Percentiles rank a stretch among this genome's conserved stretches.
Conservation (phyloP, 1,140 invertebrate species). For the Bombus terrestris region DNA sequence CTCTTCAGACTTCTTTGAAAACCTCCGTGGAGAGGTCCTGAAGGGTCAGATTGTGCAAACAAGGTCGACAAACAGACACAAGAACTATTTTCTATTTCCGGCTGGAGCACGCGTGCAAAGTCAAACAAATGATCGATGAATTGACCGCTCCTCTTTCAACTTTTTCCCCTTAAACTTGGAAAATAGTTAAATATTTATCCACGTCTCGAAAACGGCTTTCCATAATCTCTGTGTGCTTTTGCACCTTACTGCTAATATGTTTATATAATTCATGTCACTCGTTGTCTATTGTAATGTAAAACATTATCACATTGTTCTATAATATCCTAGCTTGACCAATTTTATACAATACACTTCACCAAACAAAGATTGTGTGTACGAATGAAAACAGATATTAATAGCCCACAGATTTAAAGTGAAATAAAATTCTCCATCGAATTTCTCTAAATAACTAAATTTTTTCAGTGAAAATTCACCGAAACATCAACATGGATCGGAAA, state of each 20-base stretch:
- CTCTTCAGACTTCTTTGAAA: conserved; percentile 57
- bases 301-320: too few relatives aligned
- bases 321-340: too few relatives aligned
- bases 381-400: too few relatives aligned
- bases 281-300: too few relatives aligned
- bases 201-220: conserved; percentile 7
- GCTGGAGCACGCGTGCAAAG: conserved; percentile 59
- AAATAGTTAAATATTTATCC: conserved; percentile 33
- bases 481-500: background rate
- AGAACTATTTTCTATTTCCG: conserved; percentile 67
- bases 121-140: conserved; percentile 56
- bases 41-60: conserved; percentile 75
- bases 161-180: background rate
- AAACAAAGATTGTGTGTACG: too few relatives aligned
- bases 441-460: background rate
- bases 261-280: too few relatives aligned
- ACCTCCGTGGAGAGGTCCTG: conserved; percentile 66
- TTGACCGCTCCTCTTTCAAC: conserved; percentile 4
- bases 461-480: background rate
- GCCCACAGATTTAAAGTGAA: background rate
- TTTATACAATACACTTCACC: too few relatives aligned
- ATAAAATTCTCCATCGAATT: background rate
- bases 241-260: background rate
- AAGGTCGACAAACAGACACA: conserved; percentile 63
- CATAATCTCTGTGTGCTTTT: background rate